These are phyloP conservation scores for Heterohyrax brucei DNA, from an alignment of 2,797 vertebrate species.

Conservation along the genomic window DNA sequence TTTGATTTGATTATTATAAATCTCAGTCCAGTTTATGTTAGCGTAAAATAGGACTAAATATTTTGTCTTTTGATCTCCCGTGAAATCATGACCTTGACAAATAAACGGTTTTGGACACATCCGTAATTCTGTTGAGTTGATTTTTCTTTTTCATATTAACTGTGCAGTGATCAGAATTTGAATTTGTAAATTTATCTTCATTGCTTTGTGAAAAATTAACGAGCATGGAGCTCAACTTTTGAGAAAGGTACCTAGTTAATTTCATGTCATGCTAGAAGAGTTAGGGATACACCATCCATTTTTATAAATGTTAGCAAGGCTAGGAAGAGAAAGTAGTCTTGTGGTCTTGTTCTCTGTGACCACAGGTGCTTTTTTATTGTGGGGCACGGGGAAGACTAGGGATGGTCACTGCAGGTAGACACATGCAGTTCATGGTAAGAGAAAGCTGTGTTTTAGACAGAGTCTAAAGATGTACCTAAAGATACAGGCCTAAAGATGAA, in stretches of 20 bases:
- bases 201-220: conserved; percentile 1
- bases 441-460: not conserved
- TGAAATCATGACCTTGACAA: conserved; percentile 42
- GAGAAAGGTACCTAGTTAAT: not conserved
- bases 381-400: not conserved
- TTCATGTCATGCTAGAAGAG: not conserved
- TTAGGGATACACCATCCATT: not conserved
- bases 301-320: not conserved
- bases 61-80: conserved; percentile 2
- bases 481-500: not conserved
- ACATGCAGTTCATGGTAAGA: not conserved
- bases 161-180: not conserved
- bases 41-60: conserved; percentile 27
- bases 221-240: not conserved
- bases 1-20: conserved; percentile 73
- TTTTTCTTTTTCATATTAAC: conserved; percentile 52
- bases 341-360: not conserved
- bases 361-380: not conserved
- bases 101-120: conserved; percentile 33
- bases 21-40: conserved; percentile 37
- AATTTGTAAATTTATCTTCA: not conserved
- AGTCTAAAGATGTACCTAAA: not conserved
- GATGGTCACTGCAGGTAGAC: not conserved
- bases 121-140: conserved; percentile 31
- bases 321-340: not conserved